Base-by-base conservation (phyloP, 2,797 vertebrate genomes). In the Mergus octosetaceus region DNA sequence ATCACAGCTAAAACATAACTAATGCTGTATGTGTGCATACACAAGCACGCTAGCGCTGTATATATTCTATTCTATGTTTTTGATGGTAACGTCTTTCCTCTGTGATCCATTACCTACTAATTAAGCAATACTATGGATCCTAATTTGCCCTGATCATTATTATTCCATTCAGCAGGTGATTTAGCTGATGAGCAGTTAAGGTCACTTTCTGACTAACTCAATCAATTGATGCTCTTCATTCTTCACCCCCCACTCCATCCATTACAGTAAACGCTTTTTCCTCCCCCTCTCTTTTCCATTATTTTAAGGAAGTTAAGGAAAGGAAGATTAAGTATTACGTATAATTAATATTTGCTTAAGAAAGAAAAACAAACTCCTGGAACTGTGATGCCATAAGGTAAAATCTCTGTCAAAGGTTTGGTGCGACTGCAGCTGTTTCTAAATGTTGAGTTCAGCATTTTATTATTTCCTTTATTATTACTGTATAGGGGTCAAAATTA, bases 201-300 rank as follows among this genome's bases (percentile, higher is more conserved):
- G 94, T 94, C 95, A 95, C 86, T 94, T 94, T 95, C 86, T 94
- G 90, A 96, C 96, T 96, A 95, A 93, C 91, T 97, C 94, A 78
- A 94, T 92, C 90, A 95, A 91, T 95, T 94, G 94, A 82, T 90
- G 91, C 45, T 90, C 65, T 87, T 90, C 84, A 58, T 74, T 95
- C 87, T 92, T 85, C 90, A 97, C 32, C 84, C 75, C 88, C 78
- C 69, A 77, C 30, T 68, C 68, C 45, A 80, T 62, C 54, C 71
- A 20, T 57, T 79, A 87, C 11, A 79, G 80, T n/a, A 93, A 96
- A 83, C 2, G 21, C 32, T 71, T 89, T n/a, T 76, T 58, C 74
- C 53, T 69, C 47, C 38, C 1, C 0, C 20, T 61, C 70, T 79
- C 43, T 38, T 77, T 93, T 57, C 38, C 61, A 32, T 89, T 71